phyloP scores from a whole-genome alignment of 1,140 invertebrate genomes.

The Homarus americanus region DNA sequence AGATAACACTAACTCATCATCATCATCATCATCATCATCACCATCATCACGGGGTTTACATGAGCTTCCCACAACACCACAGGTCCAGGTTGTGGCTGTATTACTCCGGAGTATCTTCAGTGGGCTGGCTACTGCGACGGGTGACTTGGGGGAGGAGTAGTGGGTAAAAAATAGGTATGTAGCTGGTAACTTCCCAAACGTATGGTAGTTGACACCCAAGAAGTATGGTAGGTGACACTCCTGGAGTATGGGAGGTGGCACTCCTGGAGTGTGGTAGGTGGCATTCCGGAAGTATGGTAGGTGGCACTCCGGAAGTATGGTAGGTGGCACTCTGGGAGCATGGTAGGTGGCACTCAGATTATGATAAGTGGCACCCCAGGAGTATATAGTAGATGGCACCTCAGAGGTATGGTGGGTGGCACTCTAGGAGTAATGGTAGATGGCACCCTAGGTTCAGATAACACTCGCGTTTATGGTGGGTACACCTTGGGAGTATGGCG shows the following conservation, averaged over 20 bases:
- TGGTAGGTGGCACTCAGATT: neutral
- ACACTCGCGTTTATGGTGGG: neutral
- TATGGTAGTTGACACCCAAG: neutral
- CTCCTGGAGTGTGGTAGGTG: neutral
- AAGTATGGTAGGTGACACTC: neutral
- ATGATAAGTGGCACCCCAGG: neutral
- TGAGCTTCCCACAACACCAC: no score
- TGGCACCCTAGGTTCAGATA: neutral
- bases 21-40: neutral
- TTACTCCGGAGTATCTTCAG: neutral
- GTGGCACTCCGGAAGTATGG: neutral
- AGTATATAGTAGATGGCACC: neutral
- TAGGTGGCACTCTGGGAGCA: neutral
- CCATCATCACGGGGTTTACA: no score
- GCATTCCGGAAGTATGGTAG: neutral
- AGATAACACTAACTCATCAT: neutral
- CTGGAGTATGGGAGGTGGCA: neutral
- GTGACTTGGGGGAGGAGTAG: neutral
- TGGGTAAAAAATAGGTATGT: neutral
- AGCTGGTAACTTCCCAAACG: no score
- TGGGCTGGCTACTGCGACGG: neutral
- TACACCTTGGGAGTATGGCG: neutral
- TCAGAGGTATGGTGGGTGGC: neutral
- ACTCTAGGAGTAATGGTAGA: neutral
- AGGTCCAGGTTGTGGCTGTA: neutral